Base-by-base conservation (phyloP, 2,888 invertebrate species). In the Timema podura region DNA sequence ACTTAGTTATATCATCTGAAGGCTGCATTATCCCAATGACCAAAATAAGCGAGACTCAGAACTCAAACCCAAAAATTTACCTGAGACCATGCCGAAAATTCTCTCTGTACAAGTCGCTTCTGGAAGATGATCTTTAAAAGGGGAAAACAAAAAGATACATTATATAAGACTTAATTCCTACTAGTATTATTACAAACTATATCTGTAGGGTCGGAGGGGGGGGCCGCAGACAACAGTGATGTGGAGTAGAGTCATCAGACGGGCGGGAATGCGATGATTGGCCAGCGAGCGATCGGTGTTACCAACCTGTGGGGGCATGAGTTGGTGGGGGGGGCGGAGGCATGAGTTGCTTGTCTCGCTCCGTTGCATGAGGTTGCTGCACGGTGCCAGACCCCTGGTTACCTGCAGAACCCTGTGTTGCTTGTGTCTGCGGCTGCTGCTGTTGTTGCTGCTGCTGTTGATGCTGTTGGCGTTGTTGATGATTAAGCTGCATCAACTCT, bases 251-350 rank as follows among this genome's bases (percentile, higher is more conserved):
- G 30, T 30, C 30, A 30, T 30, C 30, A 30, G 30, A 30, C 30
- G 30, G 30, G 30, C 30, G 30, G 30, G 30, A 30, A 30, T 30
- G 30, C 30, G 30, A 30, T 30, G 30, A 30, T 30, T 30, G 30
- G 30, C 30, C 30, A 30, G 65, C 47, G n/a, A 45, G 10, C 46
- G 64, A 72, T 49, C 48, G 54, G 70, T 67, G 70, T 70, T 75
- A 76, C 75, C 74, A 75, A 76, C 75, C 75, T 75, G 75, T 65
- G 65, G 74, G 66, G 72, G 67, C 64, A 65, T 73, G 74, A 71
- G 75, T 30, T 30, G 30, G 74, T 72, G 75, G 75, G 69, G 75
- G 76, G 71, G 76, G 76, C 66, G 75, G 75, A 71, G 75, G 76
- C 75, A 75, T 75, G 68, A 75, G 74, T 71, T 73, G 73, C 73